Base-by-base conservation (phyloP, 2,797 vertebrate species). In the Sebastes hubbsi region DNA sequence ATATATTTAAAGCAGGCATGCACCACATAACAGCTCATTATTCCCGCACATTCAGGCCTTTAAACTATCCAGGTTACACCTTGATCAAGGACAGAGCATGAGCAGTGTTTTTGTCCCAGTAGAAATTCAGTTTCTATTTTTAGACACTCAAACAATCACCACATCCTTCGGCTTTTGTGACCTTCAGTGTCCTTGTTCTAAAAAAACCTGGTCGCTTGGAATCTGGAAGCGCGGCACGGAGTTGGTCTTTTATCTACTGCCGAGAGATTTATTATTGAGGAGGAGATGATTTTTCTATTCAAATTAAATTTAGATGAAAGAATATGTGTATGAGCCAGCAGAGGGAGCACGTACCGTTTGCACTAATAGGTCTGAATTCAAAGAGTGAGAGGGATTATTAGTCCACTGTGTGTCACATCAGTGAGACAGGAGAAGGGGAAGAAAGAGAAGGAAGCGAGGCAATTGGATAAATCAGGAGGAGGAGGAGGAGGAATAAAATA, bases 271-370 rank as follows among this genome's bases (percentile, higher is more conserved):
- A 46, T 80, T 6, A 63, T 11, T 29, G 49, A 52, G 16, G 18
- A 63, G 30, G 27, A 46, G 18, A 30, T 36, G 11, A 14, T 32
- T 30, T 75, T 46, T 24, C 36, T n/a, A 12, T 25, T 67, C 3
- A 49, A 72, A 74, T 86, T 10, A 60, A 78, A 69, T 56, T 34
- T 25, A 65, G 62, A 84, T 85, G 34, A 81, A 82, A 78, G 20
- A 54, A 29, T 66, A 2, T 79, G 67, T 49, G 36, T 18, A 11
- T 82, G 38, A 73, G 71, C 94, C 93, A 93, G 94, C 87, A 95
- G 94, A 93, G 92, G 94, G 92, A 86, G 93, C 89, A 88, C 85
- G 76, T 14, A 79, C 63, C 38, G 11, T 82, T 86, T 71, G n/a
- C 61, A 60, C 72, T 36, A 77, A 81, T 59, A 49, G 36, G 46